Evolutionary conservation across 2,113 vertebrate species (phyloP), one percentile per base, ranked within the genome.

Genomic region (Tyto alba): DNA sequence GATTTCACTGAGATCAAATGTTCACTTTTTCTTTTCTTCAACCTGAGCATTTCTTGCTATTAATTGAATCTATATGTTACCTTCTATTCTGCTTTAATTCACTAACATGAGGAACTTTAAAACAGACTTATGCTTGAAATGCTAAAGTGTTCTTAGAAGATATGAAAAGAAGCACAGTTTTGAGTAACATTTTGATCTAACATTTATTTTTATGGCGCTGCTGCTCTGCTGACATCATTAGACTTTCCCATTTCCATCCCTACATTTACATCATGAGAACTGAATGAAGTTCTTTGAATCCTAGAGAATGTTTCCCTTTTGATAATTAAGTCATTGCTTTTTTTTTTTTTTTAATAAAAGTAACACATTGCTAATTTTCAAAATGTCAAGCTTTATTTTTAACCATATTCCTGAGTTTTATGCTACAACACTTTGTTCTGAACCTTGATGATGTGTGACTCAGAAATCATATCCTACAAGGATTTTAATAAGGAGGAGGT

Each of bases 391-490:
- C 59, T 88, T 84, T 82, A 36, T 87, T 95, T 88, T 85, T 60
- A 85, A 80, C 22, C n/a, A 13, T 40, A 55, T 77, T 83, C 57
- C 71, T 72, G 69, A 82, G 38, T 64, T 93, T 63, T 57, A 6
- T 47, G 60, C 57, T 73, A 17, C 25, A 73, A 55, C 50, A 34
- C 45, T 93, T 88, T 82, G 21, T 74, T 95, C 69, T 82, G 62
- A 79, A 90, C 41, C 75, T 88, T 76, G 89, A 87, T 87, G 64
- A 84, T 79, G 45, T 80, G 62, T 88, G 83, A 95, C 57, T 91
- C 71, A 25, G 13, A 88, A 95, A 82, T 56, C 22, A 55, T 60
- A 74, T 60, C 47, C n/a, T 75, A 18, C 34, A 48, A 72, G 23
- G 69, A 82, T 52, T 79, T 95, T 88, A 57, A 62, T 53, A 27